phyloP scores from a whole-genome alignment of 1,140 invertebrate genomes.

The Ganaspis sp. region DNA sequence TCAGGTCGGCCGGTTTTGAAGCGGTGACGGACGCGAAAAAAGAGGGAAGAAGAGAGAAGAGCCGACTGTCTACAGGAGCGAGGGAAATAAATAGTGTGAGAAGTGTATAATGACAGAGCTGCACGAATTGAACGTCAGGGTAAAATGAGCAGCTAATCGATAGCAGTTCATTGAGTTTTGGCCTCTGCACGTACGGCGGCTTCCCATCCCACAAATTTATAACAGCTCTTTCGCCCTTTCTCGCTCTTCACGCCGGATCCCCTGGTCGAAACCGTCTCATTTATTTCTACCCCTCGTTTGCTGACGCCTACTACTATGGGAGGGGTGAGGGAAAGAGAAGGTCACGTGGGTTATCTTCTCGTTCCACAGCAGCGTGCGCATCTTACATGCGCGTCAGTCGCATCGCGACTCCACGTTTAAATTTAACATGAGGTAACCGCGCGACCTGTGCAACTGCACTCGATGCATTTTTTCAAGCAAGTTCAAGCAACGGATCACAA shows the following conservation, averaged over 20 bases:
- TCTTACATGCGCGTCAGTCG: conserved; percentile 65
- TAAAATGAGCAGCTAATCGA: conserved; percentile 72
- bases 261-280: conserved; percentile 47
- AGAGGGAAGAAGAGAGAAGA: conserved; percentile 52
- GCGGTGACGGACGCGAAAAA: conserved; percentile 51
- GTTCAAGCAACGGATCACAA: no score
- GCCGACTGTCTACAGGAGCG: no score
- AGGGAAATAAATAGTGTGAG: conserved; percentile 34
- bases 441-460: conserved; percentile 19
- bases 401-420: conserved; percentile 62
- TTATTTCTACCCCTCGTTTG: conserved; percentile 47
- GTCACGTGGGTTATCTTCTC: conserved; percentile 68
- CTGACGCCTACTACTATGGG: conserved; percentile 44
- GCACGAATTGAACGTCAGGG: conserved; percentile 58
- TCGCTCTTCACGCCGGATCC: conserved; percentile 33
- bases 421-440: conserved; percentile 60
- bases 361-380: conserved; percentile 59
- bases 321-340: conserved; percentile 46
- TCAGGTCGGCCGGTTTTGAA: conserved; percentile 51
- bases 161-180: conserved; percentile 73
- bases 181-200: conserved; percentile 54
- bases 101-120: conserved; percentile 36
- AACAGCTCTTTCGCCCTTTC: conserved; percentile 28
- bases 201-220: conserved; percentile 53
- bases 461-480: background rate